Conservation (phyloP, 1,140 invertebrate species). For the Gryon sp. region DNA sequence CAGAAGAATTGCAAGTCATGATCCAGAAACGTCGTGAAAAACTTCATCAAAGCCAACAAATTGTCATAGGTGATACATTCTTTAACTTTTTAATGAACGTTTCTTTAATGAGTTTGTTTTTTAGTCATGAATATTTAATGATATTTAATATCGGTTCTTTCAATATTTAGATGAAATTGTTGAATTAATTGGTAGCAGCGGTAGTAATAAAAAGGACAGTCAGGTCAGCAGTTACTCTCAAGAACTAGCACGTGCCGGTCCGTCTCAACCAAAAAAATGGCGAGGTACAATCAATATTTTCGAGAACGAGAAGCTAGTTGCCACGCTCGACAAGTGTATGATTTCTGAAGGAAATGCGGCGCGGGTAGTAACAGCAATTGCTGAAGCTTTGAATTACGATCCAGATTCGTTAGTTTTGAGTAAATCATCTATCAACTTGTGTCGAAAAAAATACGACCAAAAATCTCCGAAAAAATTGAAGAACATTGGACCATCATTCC, state of each 20-base stretch:
- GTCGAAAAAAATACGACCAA: neutral
- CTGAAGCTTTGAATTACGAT: no score
- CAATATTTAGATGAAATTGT: no score
- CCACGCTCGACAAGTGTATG: slow-evolving; percentile 16
- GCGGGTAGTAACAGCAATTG: no score
- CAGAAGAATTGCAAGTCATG: neutral
- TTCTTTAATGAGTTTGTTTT: neutral
- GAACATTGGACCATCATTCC: neutral
- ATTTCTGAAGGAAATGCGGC: slow-evolving; percentile 25
- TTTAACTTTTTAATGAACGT: slow-evolving; percentile 1
- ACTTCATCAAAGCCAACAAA: no score
- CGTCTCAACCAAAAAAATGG: neutral
- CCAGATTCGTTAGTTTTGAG: no score
- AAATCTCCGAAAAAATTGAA: slow-evolving; percentile 16
- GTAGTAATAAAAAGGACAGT: neutral
- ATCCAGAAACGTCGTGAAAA: neutral
- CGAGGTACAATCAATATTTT: slow-evolving; percentile 2
- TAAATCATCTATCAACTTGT: no score
- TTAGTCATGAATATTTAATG: no score
- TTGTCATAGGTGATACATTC: neutral
- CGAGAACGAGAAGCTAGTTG: no score
- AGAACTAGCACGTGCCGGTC: no score
- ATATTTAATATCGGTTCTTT: no score
- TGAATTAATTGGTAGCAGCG: neutral
- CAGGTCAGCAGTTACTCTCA: no score